A percentile compares a stretch with the other conserved stretches of the same genome.
These are phyloP conservation scores for Melanotaenia pygmaea DNA, from an alignment of 2,797 vertebrate genomes.

Conservation along the genomic window DNA sequence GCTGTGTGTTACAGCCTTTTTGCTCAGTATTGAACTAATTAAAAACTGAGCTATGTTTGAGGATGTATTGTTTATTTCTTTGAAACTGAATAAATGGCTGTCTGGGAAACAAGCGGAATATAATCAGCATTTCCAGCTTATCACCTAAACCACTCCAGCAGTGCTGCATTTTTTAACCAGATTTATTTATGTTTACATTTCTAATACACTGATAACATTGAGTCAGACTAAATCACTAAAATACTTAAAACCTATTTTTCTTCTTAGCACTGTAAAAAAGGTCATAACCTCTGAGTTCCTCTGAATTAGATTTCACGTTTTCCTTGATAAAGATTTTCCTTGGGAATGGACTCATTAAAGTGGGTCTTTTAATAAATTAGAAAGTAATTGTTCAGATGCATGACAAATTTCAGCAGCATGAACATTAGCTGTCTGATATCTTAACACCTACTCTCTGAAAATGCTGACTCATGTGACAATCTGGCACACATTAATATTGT, in stretches of 20 bases:
- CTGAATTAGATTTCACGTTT: not conserved
- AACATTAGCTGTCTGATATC: slow-evolving; percentile 4
- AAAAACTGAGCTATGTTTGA: not conserved
- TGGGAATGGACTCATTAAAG: slow-evolving; percentile 1
- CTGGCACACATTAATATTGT: slow-evolving; percentile 27
- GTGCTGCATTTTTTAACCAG: slow-evolving; percentile 18
- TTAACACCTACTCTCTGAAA: slow-evolving; percentile 17
- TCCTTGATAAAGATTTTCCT: not conserved
- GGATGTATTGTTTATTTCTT: not conserved
- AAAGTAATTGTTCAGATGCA: not conserved
- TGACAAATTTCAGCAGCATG: too few species aligned
- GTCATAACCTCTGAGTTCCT: not conserved
- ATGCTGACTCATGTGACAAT: slow-evolving; percentile 21
- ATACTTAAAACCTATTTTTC: not conserved
- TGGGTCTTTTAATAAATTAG: not conserved
- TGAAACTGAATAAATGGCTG: not conserved
- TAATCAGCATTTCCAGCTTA: slow-evolving; percentile 33
- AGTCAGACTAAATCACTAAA: slow-evolving; percentile 9
- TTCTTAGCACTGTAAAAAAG: not conserved
- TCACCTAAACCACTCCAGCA: slow-evolving; percentile 24
- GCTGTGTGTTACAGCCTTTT: not conserved
- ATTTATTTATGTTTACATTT: slow-evolving; percentile 23
- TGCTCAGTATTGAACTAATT: not conserved
- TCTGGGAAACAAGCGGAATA: slow-evolving; percentile 1
- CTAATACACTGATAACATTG: slow-evolving; percentile 23